These are phyloP conservation scores for Natator depressus DNA, from an alignment of 2,113 vertebrate genomes.

Conservation along the genomic window DNA sequence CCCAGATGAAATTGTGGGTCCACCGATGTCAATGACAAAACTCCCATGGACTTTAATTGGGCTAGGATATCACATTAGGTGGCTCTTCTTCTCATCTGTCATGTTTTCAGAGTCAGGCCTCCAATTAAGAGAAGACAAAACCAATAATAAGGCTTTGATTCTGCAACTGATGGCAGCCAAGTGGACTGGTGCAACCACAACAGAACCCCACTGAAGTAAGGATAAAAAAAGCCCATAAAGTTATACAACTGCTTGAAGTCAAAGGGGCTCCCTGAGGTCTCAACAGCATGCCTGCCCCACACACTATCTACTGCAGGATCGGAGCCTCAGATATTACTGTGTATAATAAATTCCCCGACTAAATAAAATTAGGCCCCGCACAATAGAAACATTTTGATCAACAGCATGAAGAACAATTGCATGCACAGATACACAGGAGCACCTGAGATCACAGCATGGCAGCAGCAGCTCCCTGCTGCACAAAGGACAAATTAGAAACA, in stretches of 20 bases:
- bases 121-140: background rate
- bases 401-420: constrained; percentile 34
- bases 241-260: background rate
- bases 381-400: constrained; percentile 59
- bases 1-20: background rate
- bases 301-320: background rate
- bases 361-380: constrained; percentile 31
- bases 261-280: background rate
- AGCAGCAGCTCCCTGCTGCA: constrained; percentile 52
- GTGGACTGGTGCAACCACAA: background rate
- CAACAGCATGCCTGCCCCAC: background rate
- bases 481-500: constrained; percentile 50
- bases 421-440: constrained; percentile 49
- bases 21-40: background rate
- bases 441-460: constrained; percentile 59
- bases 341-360: background rate
- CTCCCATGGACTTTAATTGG: background rate
- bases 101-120: background rate
- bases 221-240: background rate
- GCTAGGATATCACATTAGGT: background rate
- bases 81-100: background rate
- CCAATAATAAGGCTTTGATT: background rate
- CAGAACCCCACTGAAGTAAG: background rate
- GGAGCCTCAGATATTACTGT: background rate
- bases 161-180: background rate